A percentile compares a stretch with the other conserved stretches of the same genome.
Conservation (phyloP, 2,888 invertebrate species). For the Metacarcinus magister region DNA sequence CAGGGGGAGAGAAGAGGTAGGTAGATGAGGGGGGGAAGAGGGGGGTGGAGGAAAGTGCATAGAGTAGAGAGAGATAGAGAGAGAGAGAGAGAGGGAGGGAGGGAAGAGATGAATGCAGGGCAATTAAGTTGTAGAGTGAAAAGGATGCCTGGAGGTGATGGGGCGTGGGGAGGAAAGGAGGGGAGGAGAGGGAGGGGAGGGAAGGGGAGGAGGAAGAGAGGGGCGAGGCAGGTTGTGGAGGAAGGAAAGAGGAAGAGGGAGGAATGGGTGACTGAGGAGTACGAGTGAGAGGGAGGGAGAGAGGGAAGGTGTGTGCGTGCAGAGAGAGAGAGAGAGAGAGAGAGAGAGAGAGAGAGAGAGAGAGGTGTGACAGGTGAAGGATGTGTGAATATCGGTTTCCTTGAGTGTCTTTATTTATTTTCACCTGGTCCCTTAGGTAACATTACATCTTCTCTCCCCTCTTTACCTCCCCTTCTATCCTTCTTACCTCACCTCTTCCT, state of each 20-base stretch:
- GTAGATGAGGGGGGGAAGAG: neutral
- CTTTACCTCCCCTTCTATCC: neutral
- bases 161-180: no score
- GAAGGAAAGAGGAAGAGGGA: neutral
- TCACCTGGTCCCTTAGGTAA: neutral
- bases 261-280: neutral
- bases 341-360: no score
- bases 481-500: neutral
- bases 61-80: neutral
- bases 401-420: neutral
- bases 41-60: no score
- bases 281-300: neutral
- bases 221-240: neutral
- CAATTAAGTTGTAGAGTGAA: conserved; percentile 19
- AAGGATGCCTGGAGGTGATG: neutral
- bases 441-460: neutral
- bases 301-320: neutral
- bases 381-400: neutral
- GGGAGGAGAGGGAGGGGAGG: neutral
- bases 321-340: neutral
- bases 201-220: neutral
- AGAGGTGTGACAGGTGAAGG: neutral
- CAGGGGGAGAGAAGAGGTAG: neutral
- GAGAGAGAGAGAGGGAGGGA: neutral
- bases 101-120: neutral